Conservation (phyloP, 2,888 invertebrate species). For the Gastracanthus pulcherrimus region DNA sequence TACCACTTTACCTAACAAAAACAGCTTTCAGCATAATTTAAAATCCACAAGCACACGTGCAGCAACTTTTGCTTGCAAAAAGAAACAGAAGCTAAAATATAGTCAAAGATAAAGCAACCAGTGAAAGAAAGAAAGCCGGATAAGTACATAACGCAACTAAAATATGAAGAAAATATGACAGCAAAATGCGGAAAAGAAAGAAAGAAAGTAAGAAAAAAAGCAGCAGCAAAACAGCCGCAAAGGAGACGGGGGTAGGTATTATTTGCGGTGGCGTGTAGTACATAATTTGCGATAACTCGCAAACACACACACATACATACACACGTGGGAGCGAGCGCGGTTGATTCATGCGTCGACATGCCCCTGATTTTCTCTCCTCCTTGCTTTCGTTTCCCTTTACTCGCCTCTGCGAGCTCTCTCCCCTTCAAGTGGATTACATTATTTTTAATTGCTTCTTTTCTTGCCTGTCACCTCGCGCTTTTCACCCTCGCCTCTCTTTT, state of each 20-base stretch:
- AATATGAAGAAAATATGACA: neutral
- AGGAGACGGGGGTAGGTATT: constrained; percentile 16
- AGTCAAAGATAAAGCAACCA: neutral
- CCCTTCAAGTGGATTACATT: constrained; percentile 47
- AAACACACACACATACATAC: constrained; percentile 39
- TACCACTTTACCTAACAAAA: neutral
- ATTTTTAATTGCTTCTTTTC: constrained; percentile 58
- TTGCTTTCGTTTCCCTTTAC: constrained; percentile 5
- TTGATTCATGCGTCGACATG: constrained; percentile 56
- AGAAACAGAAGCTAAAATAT: neutral
- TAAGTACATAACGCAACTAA: neutral
- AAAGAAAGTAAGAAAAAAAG: neutral
- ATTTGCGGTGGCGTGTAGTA: constrained; percentile 52
- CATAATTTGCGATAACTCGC: constrained; percentile 58
- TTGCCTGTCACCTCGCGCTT: constrained; percentile 44
- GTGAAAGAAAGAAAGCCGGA: neutral
- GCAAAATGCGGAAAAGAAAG: neutral
- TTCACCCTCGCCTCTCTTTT: neutral
- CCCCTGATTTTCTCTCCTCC: constrained; percentile 48
- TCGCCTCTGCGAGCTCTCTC: neutral
- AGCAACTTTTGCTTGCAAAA: neutral
- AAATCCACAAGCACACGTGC: no score
- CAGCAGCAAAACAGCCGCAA: neutral
- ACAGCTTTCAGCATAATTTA: neutral
- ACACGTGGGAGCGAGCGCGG: neutral